Evolutionary conservation across 1,140 invertebrate species (phyloP).

Genomic region (Platyscapa corneri): DNA sequence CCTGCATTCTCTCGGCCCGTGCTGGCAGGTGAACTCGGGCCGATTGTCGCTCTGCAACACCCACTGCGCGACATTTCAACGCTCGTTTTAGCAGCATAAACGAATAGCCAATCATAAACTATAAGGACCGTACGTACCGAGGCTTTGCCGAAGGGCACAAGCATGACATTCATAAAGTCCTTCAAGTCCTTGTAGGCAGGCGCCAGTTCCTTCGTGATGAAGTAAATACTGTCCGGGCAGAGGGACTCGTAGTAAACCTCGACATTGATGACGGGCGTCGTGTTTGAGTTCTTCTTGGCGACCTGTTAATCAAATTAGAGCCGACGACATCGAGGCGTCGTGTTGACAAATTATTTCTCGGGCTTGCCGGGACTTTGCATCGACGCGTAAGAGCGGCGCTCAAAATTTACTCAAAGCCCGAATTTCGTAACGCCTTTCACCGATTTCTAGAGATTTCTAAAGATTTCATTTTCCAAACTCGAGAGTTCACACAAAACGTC

Average conservation of each 20-base stretch:
- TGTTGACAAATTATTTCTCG: too few relatives aligned
- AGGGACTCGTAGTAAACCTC: conserved; percentile 86
- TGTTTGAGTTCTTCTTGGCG: background rate
- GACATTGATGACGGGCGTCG: conserved; percentile 53
- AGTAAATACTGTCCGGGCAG: conserved; percentile 85
- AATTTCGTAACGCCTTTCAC: too few relatives aligned
- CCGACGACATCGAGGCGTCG: too few relatives aligned
- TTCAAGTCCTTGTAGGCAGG: conserved; percentile 59
- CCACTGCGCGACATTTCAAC: conserved; percentile 12
- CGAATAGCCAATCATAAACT: too few relatives aligned
- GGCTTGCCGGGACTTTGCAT: too few relatives aligned
- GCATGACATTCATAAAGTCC: conserved; percentile 58
- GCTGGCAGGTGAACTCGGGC: conserved; percentile 79
- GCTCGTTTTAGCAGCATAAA: too few relatives aligned
- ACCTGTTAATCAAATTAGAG: background rate
- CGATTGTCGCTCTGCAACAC: background rate
- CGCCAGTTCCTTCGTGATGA: conserved; percentile 76
- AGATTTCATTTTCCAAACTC: too few relatives aligned
- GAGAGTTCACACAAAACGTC: too few relatives aligned
- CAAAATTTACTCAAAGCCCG: too few relatives aligned
- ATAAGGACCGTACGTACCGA: conserved; percentile 72
- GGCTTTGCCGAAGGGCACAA: conserved; percentile 85
- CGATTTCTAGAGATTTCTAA: too few relatives aligned
- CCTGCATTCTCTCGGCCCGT: conserved; percentile 79
- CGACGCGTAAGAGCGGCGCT: too few relatives aligned